Evolutionary conservation across 2,888 invertebrate genomes (phyloP).

Genomic region (Melanargia galathea): DNA sequence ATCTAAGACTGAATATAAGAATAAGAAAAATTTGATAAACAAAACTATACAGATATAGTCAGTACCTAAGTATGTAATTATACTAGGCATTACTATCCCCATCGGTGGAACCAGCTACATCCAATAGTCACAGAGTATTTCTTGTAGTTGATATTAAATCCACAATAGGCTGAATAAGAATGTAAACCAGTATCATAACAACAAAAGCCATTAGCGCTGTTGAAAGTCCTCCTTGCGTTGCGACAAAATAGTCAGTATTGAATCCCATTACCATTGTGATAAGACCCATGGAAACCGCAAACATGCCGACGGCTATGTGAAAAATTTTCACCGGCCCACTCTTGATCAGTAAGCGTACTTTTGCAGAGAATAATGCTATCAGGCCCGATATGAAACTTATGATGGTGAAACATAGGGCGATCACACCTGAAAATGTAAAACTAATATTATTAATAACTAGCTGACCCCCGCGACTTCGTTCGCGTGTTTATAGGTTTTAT

Average conservation of each 20-base stretch:
- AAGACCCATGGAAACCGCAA: conserved; percentile 78
- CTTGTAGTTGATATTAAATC: conserved; percentile 63
- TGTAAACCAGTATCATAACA: conserved; percentile 58
- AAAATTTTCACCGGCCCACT: conserved; percentile 76
- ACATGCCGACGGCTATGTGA: conserved; percentile 78
- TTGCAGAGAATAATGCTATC: conserved; percentile 75
- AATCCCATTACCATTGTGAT: conserved; percentile 69
- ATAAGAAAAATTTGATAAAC: too few relatives aligned
- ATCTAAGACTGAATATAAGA: too few relatives aligned
- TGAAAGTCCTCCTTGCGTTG: conserved; percentile 55
- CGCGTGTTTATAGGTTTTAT: neutral
- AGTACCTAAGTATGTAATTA: too few relatives aligned
- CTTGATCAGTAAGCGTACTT: conserved; percentile 71
- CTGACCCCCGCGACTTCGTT: too few relatives aligned
- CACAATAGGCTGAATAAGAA: conserved; percentile 65
- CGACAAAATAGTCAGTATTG: conserved; percentile 65
- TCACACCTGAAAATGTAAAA: conserved; percentile 67
- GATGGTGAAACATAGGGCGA: conserved; percentile 73
- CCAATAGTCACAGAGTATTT: conserved; percentile 63
- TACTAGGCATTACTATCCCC: conserved; percentile 57
- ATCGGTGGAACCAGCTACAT: conserved; percentile 53
- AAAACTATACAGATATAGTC: too few relatives aligned
- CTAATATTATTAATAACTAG: too few relatives aligned
- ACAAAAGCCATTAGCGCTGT: conserved; percentile 67
- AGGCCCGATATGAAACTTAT: conserved; percentile 75